These are phyloP conservation scores for Atlantisia rogersi DNA, from an alignment of 2,113 vertebrate species.

Conservation along the genomic window DNA sequence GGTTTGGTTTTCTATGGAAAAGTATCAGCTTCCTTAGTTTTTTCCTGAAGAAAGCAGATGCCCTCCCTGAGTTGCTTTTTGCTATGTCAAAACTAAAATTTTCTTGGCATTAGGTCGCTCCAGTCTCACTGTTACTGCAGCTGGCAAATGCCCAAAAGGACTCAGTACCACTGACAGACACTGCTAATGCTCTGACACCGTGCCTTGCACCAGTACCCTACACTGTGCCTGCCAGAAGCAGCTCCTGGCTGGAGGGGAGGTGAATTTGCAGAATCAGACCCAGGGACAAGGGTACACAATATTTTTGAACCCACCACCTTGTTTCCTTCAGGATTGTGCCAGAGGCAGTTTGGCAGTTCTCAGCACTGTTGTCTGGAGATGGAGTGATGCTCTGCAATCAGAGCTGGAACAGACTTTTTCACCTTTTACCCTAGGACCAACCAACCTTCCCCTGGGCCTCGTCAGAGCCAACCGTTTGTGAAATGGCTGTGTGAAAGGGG, in stretches of 20 bases:
- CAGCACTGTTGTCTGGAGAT: neutral
- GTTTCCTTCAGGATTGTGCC: neutral
- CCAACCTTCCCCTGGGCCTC: neutral
- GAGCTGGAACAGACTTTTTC: neutral
- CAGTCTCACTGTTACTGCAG: neutral
- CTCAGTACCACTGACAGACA: neutral
- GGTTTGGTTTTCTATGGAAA: neutral
- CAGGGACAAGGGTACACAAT: neutral
- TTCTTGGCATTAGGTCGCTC: neutral
- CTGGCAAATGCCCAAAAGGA: neutral
- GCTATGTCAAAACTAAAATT: neutral
- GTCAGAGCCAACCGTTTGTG: slow-evolving; percentile 23
- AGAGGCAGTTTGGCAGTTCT: neutral
- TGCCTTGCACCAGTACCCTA: neutral
- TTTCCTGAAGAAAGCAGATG: neutral
- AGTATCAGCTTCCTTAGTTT: neutral
- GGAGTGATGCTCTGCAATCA: neutral
- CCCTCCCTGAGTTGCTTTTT: neutral
- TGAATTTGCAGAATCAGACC: neutral
- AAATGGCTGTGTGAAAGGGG: slow-evolving; percentile 26
- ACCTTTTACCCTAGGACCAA: slow-evolving; percentile 14
- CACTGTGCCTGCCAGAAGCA: neutral
- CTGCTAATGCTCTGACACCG: neutral
- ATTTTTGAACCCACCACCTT: neutral
- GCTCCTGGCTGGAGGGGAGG: accelerated